phyloP scores from a whole-genome alignment of 2,888 invertebrate genomes.

The Apamea monoglypha region DNA sequence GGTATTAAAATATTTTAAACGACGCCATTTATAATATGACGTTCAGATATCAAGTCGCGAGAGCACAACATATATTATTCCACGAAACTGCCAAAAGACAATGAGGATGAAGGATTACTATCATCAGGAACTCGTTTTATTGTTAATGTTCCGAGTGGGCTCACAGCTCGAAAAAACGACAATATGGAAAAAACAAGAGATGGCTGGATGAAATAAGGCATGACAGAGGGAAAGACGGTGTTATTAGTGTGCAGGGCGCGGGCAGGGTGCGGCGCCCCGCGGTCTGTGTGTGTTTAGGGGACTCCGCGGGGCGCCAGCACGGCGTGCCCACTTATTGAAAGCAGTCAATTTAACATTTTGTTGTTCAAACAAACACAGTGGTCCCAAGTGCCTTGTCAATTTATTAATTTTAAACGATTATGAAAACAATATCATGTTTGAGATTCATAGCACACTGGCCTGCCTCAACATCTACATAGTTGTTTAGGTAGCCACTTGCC shows the following conservation, averaged over 20 bases:
- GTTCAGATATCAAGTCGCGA: constrained; percentile 88
- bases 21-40: constrained; percentile 90
- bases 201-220: constrained; percentile 86
- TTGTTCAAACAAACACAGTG: constrained; percentile 85
- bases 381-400: constrained; percentile 75
- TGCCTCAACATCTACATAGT: constrained; percentile 28
- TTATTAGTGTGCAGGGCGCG: constrained; percentile 85
- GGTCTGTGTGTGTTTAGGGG: constrained; percentile 89
- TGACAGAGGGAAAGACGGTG: constrained; percentile 88
- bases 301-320: constrained; percentile 77
- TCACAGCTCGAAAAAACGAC: constrained; percentile 81
- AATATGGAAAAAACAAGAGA: constrained; percentile 86
- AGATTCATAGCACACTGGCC: constrained; percentile 16
- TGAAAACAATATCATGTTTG: constrained; percentile 28
- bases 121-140: constrained; percentile 88
- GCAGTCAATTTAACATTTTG: constrained; percentile 86
- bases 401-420: constrained; percentile 78
- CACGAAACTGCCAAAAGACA: constrained; percentile 90
- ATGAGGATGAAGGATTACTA: constrained; percentile 90
- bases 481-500: not conserved
- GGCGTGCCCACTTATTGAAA: constrained; percentile 86
- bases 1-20: constrained; percentile 90
- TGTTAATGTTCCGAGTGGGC: constrained; percentile 85
- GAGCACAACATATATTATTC: constrained; percentile 89
- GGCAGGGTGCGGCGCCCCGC: constrained; percentile 87